A percentile compares a stretch with the other conserved stretches of the same genome.
Conservation (phyloP, 2,888 invertebrate genomes). For the Cremastinae sp. region DNA sequence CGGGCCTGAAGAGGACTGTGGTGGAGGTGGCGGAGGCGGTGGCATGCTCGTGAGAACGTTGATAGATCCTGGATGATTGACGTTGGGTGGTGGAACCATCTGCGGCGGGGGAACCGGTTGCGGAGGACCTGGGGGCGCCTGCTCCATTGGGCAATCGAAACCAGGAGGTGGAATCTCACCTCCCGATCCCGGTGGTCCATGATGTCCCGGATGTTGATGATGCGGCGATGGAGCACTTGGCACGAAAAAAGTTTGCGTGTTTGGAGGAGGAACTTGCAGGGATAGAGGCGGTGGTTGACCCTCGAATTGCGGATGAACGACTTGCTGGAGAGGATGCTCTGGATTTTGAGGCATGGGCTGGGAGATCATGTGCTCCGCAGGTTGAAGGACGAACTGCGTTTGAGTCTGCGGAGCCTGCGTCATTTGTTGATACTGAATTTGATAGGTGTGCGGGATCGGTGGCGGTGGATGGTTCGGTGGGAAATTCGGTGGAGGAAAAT, state of each 20-base stretch:
- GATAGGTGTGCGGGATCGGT: conserved; percentile 78
- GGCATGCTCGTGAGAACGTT: conserved; percentile 77
- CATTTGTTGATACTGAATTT: conserved; percentile 78
- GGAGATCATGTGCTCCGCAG: conserved; percentile 73
- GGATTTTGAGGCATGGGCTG: conserved; percentile 73
- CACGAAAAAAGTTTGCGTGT: conserved; percentile 72
- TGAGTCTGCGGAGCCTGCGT: conserved; percentile 73
- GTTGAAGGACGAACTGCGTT: conserved; percentile 76
- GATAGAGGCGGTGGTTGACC: conserved; percentile 74
- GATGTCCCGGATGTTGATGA: conserved; percentile 64
- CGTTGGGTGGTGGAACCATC: conserved; percentile 77
- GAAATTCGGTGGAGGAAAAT: conserved; percentile 78
- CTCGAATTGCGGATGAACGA: conserved; percentile 74
- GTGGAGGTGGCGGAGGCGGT: conserved; percentile 70
- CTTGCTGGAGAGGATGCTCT: conserved; percentile 71
- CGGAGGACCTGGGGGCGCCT: conserved; percentile 81
- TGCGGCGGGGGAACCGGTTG: conserved; percentile 79
- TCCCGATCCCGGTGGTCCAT: conserved; percentile 32
- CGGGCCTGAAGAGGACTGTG: conserved; percentile 62
- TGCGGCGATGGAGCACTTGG: conserved; percentile 72
- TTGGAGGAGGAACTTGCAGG: conserved; percentile 74
- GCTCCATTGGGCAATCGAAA: conserved; percentile 77
- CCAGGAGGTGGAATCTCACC: conserved; percentile 80
- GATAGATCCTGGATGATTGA: conserved; percentile 74
- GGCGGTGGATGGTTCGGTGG: conserved; percentile 79